These are phyloP conservation scores for Catharus minimus DNA, from an alignment of 2,113 vertebrate species.

Conservation along the genomic window DNA sequence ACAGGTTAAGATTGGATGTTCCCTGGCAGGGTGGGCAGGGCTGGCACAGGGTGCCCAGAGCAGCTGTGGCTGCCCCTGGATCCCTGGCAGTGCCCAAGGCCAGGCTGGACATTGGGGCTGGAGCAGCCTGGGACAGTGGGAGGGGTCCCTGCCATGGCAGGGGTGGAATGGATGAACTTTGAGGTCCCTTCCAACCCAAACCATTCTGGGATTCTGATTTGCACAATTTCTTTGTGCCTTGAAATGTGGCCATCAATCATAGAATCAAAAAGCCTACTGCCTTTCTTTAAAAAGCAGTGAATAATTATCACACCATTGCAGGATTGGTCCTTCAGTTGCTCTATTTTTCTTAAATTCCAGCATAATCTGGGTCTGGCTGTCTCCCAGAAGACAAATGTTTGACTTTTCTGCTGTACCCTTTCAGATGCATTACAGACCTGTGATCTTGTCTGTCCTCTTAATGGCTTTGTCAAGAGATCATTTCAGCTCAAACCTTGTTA, in stretches of 20 bases:
- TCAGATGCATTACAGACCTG: not conserved
- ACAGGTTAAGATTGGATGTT: accelerated
- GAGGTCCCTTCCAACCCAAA: not conserved
- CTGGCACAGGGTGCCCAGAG: not conserved
- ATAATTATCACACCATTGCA: not conserved
- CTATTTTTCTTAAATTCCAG: not conserved
- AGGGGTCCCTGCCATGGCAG: not conserved
- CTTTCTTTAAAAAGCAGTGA: not conserved
- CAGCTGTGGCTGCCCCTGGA: not conserved
- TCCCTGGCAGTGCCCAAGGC: not conserved
- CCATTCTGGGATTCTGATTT: not conserved
- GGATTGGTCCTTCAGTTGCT: not conserved
- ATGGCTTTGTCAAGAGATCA: constrained; percentile 45
- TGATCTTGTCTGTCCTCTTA: constrained; percentile 33
- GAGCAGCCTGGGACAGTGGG: not conserved
- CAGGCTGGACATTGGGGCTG: accelerated
- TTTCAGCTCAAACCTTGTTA: constrained; percentile 44
- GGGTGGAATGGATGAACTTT: accelerated
- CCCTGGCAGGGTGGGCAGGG: accelerated
- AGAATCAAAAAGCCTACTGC: accelerated
- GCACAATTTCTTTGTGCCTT: not conserved
- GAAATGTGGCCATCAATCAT: not conserved
- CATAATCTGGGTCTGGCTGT: constrained; percentile 1
- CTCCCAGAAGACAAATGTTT: not conserved
- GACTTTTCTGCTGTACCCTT: constrained; percentile 27